Base-by-base conservation (phyloP, 2,797 vertebrate genomes). In the Dallia pectoralis region DNA sequence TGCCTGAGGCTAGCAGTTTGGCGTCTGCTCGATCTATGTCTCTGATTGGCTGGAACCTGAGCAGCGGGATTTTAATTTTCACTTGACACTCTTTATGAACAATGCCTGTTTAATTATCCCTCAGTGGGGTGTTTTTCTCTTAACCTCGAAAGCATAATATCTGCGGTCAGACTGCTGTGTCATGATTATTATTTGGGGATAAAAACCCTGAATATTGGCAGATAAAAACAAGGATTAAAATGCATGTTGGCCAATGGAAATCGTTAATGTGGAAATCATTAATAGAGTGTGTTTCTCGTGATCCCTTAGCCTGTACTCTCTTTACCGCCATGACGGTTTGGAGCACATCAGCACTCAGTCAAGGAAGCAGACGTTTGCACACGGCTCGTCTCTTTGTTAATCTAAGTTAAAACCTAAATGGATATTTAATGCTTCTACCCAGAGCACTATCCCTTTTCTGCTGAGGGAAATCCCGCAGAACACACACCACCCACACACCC, bases 331-430 rank as follows among this genome's bases (percentile, higher is more conserved):
- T 59, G n/a, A 59, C 25, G 53, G 53, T 56, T 63, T 29, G 11
- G 25, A 63, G 61, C 73, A 76, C 71, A 71, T 69, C 67, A 74
- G 77, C 32, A 25, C 51, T 19, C 15, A 30, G 53, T 40, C 72
- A 73, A 22, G 30, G 40, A 71, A 22, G 19, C 47, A 70, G 32
- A 12, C 25, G 32, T 40, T 62, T 71, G 36, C 53, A 62, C 19
- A 14, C 40, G 11, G 67, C 70, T 44, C 66, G 11, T 22, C 59
- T 72, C 79, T 82, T 74, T 87, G 85, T 92, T 92, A 91, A 93
- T 93, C 92, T 91, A 91, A 89, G 88, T 87, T 92, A 90, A 93
- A 93, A 90, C 88, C 88, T 92, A 90, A 92, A 92, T 93, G 91
- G 92, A 93, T 70, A 81, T 84, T 87, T 93, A 93, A 92, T 89